phyloP scores from a whole-genome alignment of 2,888 invertebrate species.

The Pheosia gnoma region DNA sequence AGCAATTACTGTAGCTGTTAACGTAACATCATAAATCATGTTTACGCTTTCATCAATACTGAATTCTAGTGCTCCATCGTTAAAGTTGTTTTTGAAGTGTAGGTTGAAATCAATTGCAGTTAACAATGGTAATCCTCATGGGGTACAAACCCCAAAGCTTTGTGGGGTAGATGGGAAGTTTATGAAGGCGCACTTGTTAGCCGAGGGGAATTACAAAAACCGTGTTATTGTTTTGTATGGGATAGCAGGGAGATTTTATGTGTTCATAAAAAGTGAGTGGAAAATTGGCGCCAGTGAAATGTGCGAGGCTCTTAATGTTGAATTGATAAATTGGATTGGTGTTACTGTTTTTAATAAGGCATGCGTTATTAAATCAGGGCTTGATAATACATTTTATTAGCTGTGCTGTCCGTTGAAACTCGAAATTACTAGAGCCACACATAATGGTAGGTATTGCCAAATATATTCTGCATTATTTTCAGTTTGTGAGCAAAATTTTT shows the following conservation, averaged over 20 bases:
- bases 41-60: conserved; percentile 17
- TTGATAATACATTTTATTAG: conserved; percentile 4
- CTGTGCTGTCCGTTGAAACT: neutral
- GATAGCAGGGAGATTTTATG: conserved; percentile 67
- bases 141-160: conserved; percentile 73
- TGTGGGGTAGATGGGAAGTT: conserved; percentile 76
- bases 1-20: conserved; percentile 44
- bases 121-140: conserved; percentile 67
- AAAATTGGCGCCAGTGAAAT: conserved; percentile 54
- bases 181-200: conserved; percentile 79
- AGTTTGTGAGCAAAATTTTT: too few species aligned
- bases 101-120: conserved; percentile 56
- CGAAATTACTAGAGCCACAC: neutral
- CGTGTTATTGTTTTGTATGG: conserved; percentile 75
- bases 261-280: conserved; percentile 76
- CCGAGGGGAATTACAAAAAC: conserved; percentile 76
- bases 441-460: too few species aligned
- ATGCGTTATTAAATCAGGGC: conserved; percentile 6
- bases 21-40: conserved; percentile 41
- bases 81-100: conserved; percentile 42
- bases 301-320: conserved; percentile 45
- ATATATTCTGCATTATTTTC: too few species aligned
- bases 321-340: conserved; percentile 47
- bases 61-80: conserved; percentile 5
- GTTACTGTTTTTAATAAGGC: conserved; percentile 14